Percentiles rank a stretch among this genome's conserved stretches.
Evolutionary conservation across 1,140 invertebrate genomes (phyloP).

Genomic region (Cyclina sinensis): DNA sequence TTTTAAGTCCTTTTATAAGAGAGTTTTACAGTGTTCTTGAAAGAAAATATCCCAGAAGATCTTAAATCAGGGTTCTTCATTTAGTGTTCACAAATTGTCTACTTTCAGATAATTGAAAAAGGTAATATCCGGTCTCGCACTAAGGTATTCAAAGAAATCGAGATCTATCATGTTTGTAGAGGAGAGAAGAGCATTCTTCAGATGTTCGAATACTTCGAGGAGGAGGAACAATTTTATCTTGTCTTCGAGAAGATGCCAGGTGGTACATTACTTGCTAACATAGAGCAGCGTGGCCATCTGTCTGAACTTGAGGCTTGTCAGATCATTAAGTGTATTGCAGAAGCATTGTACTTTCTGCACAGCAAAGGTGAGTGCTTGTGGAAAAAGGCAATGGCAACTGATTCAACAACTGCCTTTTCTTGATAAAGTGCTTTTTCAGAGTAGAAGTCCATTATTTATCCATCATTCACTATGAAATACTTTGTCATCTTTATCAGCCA

Average conservation of each 20-base stretch:
- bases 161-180: slow-evolving; percentile 99
- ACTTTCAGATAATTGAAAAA: slow-evolving; percentile 95
- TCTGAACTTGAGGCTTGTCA: slow-evolving; percentile 97
- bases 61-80: no score
- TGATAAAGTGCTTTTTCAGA: no score
- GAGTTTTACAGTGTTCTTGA: no score
- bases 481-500: no score
- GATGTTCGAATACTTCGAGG: slow-evolving; percentile 98
- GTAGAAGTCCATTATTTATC: no score
- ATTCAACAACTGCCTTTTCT: no score
- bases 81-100: no score
- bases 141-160: slow-evolving; percentile 98
- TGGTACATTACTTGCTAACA: slow-evolving; percentile 94
- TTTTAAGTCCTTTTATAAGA: no score
- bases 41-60: background rate
- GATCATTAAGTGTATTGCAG: slow-evolving; percentile 97
- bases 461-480: no score
- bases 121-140: slow-evolving; percentile 96
- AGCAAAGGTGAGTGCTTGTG: slow-evolving; percentile 89
- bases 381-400: no score
- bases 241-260: slow-evolving; percentile 99
- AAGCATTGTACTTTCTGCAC: slow-evolving; percentile 97
- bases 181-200: slow-evolving; percentile 99
- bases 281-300: slow-evolving; percentile 96
- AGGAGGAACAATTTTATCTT: slow-evolving; percentile 97